phyloP scores from a whole-genome alignment of 2,888 invertebrate species.

The Anoncus sp. region DNA sequence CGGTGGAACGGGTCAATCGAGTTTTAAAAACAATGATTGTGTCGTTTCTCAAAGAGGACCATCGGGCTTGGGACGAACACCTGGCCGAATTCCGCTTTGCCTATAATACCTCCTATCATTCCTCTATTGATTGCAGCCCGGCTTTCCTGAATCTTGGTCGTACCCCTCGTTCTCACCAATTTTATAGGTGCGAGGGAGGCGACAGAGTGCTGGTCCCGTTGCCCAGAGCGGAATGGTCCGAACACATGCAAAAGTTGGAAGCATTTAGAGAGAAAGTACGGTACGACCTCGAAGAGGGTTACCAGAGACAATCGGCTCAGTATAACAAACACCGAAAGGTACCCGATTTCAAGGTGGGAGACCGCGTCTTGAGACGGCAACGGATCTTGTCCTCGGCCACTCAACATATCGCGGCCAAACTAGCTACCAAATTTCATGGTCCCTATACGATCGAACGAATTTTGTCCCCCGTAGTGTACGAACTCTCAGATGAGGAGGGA shows the following conservation, averaged over 20 bases:
- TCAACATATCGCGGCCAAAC: background rate
- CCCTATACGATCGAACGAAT: too few species aligned
- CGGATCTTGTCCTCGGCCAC: conserved; percentile 24
- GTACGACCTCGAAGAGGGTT: background rate
- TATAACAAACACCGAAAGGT: conserved; percentile 9
- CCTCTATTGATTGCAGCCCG: background rate
- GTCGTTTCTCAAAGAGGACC: conserved; percentile 65
- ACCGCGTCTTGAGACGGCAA: conserved; percentile 17
- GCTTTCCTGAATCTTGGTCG: conserved; percentile 57
- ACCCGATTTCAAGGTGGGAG: background rate
- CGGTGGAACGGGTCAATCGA: conserved; percentile 67
- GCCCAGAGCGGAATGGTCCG: too few species aligned
- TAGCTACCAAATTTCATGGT: background rate
- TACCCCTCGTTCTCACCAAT: conserved; percentile 29
- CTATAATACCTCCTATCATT: conserved; percentile 58
- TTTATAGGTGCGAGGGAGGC: too few species aligned
- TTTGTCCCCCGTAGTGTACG: too few species aligned
- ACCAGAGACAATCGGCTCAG: background rate
- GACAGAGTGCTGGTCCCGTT: too few species aligned
- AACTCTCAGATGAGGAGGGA: too few species aligned
- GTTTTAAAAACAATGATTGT: conserved; percentile 70
- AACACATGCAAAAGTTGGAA: background rate
- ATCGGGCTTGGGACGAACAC: conserved; percentile 68
- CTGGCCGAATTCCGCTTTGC: conserved; percentile 66
- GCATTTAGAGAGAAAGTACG: background rate